A percentile compares a stretch with the other conserved stretches of the same genome.
Evolutionary conservation across 2,888 invertebrate species (phyloP).

Genomic region (Folsomia manolachei): DNA sequence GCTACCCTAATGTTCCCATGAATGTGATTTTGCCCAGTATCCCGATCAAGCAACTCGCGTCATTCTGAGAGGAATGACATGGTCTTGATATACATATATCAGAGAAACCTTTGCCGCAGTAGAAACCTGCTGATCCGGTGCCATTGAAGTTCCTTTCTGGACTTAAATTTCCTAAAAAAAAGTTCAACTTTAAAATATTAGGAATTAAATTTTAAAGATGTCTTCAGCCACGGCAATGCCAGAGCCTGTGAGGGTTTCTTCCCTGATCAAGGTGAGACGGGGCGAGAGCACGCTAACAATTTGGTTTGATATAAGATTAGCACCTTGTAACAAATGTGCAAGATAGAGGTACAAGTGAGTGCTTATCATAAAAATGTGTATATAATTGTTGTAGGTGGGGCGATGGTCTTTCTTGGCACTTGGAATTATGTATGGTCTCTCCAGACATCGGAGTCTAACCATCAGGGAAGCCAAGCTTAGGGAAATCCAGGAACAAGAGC

Average conservation of each 20-base stretch:
- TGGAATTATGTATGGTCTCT: slow-evolving; percentile 73
- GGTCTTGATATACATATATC: not conserved
- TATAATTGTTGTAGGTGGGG: slow-evolving; percentile 64
- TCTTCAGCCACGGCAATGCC: slow-evolving; percentile 33
- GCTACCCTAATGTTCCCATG: not conserved
- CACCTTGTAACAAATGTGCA: no score
- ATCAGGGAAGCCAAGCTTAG: slow-evolving; percentile 51
- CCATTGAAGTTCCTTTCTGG: slow-evolving; percentile 5
- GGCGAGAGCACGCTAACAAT: not conserved
- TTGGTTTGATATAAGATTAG: no score
- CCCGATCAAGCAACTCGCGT: no score
- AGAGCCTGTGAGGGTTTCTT: slow-evolving; percentile 43
- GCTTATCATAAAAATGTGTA: no score
- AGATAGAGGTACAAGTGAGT: no score
- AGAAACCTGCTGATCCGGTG: slow-evolving; percentile 11
- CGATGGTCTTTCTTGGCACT: slow-evolving; percentile 74
- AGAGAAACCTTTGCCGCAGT: no score
- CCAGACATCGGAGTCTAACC: slow-evolving; percentile 53
- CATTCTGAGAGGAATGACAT: no score
- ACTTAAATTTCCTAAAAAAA: not conserved
- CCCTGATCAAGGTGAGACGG: slow-evolving; percentile 48
- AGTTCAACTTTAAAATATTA: not conserved
- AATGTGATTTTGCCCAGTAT: no score
- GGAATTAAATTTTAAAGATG: slow-evolving; percentile 21
- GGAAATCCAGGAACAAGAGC: slow-evolving; percentile 51